Conservation (phyloP, 2,113 vertebrate genomes). For the Triplophysa siluroides region DNA sequence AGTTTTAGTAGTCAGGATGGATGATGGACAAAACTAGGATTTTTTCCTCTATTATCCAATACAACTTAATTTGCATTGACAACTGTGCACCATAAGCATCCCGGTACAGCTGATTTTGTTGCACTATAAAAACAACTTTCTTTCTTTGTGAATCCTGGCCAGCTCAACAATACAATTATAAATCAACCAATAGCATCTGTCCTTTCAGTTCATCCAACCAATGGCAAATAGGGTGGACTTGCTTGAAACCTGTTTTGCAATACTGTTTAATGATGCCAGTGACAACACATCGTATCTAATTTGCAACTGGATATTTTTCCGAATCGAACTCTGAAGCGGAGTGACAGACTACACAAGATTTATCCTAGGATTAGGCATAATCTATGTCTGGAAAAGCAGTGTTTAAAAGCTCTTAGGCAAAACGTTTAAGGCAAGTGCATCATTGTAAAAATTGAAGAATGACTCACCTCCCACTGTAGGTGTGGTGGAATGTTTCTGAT, state of each 20-base stretch:
- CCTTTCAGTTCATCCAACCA: too few species aligned
- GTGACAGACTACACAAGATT: neutral
- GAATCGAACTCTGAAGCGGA: neutral
- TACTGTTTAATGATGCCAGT: neutral
- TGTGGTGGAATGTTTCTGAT: slow-evolving; percentile 94
- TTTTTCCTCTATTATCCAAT: too few species aligned
- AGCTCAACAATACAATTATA: neutral
- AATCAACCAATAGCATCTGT: neutral
- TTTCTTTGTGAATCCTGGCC: neutral
- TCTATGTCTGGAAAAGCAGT: neutral
- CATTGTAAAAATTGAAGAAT: neutral
- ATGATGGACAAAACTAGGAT: too few species aligned
- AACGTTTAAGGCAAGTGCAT: neutral
- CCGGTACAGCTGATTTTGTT: neutral
- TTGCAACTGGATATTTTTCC: too few species aligned
- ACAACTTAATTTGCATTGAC: neutral
- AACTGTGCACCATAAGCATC: neutral
- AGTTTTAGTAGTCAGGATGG: too few species aligned
- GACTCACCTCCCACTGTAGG: slow-evolving; percentile 92
- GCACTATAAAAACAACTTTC: neutral
- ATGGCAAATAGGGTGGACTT: too few species aligned
- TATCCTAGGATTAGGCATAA: slow-evolving; percentile 5
- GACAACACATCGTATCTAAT: too few species aligned
- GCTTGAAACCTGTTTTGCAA: too few species aligned
- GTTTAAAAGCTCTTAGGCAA: neutral